A percentile compares a stretch with the other conserved stretches of the same genome.
Conservation (phyloP, 2,113 vertebrate species). For the Promerops cafer region DNA sequence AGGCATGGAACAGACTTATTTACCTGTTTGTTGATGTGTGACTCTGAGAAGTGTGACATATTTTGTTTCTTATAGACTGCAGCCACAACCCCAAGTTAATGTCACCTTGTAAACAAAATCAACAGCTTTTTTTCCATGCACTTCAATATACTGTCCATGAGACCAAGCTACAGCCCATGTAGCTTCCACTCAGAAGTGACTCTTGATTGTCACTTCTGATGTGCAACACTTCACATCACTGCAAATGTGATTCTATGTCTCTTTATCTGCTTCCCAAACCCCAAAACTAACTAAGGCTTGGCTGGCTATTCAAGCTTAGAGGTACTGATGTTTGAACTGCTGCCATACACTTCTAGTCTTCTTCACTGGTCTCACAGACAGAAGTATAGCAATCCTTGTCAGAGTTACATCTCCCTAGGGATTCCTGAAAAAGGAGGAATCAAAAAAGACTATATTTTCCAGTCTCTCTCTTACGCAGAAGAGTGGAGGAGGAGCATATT, state of each 20-base stretch:
- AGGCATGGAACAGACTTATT: background rate
- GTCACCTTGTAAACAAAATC: background rate
- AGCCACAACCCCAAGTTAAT: background rate
- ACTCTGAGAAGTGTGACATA: background rate
- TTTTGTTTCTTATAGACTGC: background rate
- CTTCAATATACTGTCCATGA: background rate
- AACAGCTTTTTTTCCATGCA: background rate
- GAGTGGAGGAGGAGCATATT: background rate
- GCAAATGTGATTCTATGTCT: background rate
- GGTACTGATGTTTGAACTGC: background rate
- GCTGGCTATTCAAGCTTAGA: background rate
- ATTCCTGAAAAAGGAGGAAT: background rate
- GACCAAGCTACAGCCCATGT: accelerated
- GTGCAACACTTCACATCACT: too few relatives aligned
- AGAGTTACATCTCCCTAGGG: background rate
- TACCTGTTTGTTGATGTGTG: background rate
- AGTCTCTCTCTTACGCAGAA: background rate
- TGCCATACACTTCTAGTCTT: background rate
- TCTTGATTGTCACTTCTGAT: too few relatives aligned
- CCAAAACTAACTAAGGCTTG: background rate
- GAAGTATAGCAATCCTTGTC: background rate
- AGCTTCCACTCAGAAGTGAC: background rate
- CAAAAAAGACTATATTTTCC: background rate
- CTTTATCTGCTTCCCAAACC: background rate
- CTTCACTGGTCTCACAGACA: background rate